Evolutionary conservation across 2,797 vertebrate genomes (phyloP), one percentile per base, ranked within the genome.

Genomic region (Tympanoctomys barrerae): DNA sequence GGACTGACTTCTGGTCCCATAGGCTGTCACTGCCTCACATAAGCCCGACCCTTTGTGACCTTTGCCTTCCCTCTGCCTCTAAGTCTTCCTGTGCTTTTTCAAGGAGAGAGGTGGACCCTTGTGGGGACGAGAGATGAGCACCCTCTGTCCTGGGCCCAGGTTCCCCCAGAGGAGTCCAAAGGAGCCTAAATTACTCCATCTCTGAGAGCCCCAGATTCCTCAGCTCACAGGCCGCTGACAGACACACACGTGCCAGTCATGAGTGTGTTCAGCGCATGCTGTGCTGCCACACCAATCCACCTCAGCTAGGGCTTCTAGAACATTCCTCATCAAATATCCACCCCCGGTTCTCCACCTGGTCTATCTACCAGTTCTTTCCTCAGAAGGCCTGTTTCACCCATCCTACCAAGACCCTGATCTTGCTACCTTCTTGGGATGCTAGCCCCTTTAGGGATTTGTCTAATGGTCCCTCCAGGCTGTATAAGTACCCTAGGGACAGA

Each of bases 221-320:
- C 31, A 3, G 80, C 28, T 54, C 28, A 18, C 46, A 28, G 62
- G 31, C 2, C 33, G 26, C 54, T 10, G 0, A 46, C 24, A 31
- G 71, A 71, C 71, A 57, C 71, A 7, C 22, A 19, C 78, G 39
- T 54, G 87, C 70, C 10, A 33, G 73, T 54, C 52, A 14, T 1
- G 12, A 49, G 28, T 12, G 46, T 54, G 24, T 36, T 78, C 68
- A 10, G n/a, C 8, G 28, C 33, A 31, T 71, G 57, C 70, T 39
- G 21, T 0, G 49, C 8, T 36, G 52, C 77, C 70, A 7, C 26
- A n/a, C 46, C 70, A 36, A 54, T 59, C 66, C 46, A 61, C 28
- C 46, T 16, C 81, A 81, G 80, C 73, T 26, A 77, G 13, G 52
- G 39, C 64, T 95, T 91, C 89, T 66, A 31, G 91, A 88, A 77